Evolutionary conservation across 2,113 vertebrate genomes (phyloP), one percentile per base, ranked within the genome.

Genomic region (Trachemys scripta): DNA sequence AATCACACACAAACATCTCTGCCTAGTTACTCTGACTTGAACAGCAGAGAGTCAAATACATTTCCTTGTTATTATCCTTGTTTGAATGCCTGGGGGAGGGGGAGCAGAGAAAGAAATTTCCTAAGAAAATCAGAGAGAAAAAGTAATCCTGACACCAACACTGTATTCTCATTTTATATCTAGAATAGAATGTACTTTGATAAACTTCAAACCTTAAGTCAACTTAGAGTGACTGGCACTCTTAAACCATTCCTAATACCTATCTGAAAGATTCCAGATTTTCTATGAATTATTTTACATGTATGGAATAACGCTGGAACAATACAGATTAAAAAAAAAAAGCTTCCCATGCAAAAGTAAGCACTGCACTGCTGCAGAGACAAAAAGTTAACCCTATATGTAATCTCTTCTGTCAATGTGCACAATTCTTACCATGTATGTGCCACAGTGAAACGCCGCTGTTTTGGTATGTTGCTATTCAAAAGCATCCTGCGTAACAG

Each of bases 401-500:
- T 89, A 80, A 56, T 84, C 12, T 47, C 14, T 12, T 31, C 19
- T 54, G 25, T 62, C 54, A 84, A 85, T 16, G 27, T 1, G 1
- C 6, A 93, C 76, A 72, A 65, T 57, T 84, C 99, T 99, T 99
- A 99, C 99, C 99, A 99, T 93, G 99, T 99, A 98, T 99, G 99
- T 81, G 99, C 99, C 89, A 99, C 99, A 1, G 99, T 99, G 98
- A 99, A 99, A 72, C 99, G 98, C 94, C 99, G 98, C 98, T 99
- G 99, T 94, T 99, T 99, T 94, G 99, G 99, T 98, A 98, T 99
- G 98, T 99, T 99, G 98, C 99, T 99, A 92, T 98, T 99, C 82
- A 99, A 98, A 96, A 99, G 98, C 99, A 99, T 99, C 98, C 99
- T 99, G 81, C 99, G 99, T 49, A 99, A 98, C 53, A 99, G 99